These are phyloP conservation scores for Pygmarrhopalites habei DNA, from an alignment of 1,140 invertebrate species.

Conservation along the genomic window DNA sequence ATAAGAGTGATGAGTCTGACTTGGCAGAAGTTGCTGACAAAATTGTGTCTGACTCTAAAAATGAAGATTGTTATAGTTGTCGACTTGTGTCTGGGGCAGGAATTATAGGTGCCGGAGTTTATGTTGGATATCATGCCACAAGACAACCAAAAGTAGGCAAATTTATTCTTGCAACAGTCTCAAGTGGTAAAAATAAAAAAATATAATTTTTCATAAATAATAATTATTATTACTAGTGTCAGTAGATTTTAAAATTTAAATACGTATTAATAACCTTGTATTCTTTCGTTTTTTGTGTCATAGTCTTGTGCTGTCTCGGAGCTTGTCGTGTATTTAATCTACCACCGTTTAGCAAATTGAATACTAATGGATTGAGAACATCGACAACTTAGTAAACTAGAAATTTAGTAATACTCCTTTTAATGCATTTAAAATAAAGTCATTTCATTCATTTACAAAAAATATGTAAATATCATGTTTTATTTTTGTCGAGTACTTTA, in stretches of 20 bases:
- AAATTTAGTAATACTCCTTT: too few relatives aligned
- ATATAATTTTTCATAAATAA: neutral
- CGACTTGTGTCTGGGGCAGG: slow-evolving; percentile 44
- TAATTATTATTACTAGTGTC: neutral
- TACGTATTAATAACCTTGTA: neutral
- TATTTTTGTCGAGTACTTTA: neutral
- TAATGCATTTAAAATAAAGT: too few relatives aligned
- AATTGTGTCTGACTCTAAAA: neutral
- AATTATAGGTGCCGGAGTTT: slow-evolving; percentile 44
- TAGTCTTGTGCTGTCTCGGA: neutral
- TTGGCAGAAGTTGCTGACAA: neutral
- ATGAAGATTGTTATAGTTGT: slow-evolving; percentile 43
- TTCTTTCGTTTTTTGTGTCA: neutral
- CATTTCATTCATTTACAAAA: too few relatives aligned
- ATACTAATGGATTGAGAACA: too few relatives aligned
- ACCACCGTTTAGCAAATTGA: neutral
- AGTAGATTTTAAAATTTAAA: neutral
- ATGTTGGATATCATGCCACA: slow-evolving; percentile 36
- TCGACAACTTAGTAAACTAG: too few relatives aligned
- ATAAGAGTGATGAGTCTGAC: neutral
- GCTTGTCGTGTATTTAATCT: neutral
- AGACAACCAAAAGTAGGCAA: neutral
- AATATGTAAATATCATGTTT: neutral
- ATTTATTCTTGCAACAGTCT: neutral
- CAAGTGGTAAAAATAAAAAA: neutral